These are phyloP conservation scores for Antennarius striatus DNA, from an alignment of 2,113 vertebrate genomes.

Conservation along the genomic window DNA sequence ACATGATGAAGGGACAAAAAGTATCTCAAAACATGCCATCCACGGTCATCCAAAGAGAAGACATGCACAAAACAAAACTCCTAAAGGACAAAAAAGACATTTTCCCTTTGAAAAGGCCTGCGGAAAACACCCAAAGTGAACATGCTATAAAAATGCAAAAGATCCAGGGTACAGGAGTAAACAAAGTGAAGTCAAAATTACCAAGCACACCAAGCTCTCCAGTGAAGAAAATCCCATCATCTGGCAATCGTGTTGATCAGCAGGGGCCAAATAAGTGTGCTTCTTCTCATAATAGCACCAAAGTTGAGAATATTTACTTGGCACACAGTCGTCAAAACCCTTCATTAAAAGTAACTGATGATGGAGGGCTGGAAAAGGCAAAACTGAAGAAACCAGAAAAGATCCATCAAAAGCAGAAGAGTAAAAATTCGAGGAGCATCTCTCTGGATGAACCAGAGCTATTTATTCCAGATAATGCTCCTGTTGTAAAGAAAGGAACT, in stretches of 20 bases:
- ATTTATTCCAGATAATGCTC: constrained; percentile 98
- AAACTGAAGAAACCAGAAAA: constrained; percentile 88
- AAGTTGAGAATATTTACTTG: constrained; percentile 33
- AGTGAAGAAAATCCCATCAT: constrained; percentile 51
- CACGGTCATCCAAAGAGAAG: constrained; percentile 62
- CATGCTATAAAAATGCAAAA: constrained; percentile 86
- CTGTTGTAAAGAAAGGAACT: constrained; percentile 86
- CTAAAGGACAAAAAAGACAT: constrained; percentile 68
- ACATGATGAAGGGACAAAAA: constrained; percentile 74
- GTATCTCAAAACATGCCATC: constrained; percentile 41
- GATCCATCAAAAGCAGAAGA: constrained; percentile 86
- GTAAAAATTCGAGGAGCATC: constrained; percentile 86
- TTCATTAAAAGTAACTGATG: constrained; percentile 72
- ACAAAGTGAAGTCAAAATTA: constrained; percentile 57
- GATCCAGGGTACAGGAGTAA: constrained; percentile 69
- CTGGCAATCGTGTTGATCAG: constrained; percentile 52
- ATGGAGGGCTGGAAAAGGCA: constrained; percentile 82
- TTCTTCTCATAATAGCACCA: constrained; percentile 34
- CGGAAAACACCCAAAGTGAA: constrained; percentile 71
- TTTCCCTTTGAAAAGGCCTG: constrained; percentile 80
- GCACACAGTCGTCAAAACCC: constrained; percentile 53
- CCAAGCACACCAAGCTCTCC: constrained; percentile 36
- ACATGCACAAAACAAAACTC: constrained; percentile 63
- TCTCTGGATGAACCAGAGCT: constrained; percentile 95
- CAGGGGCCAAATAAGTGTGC: constrained; percentile 46